Conservation (phyloP, 2,888 invertebrate species). For the Malthinus seriepunctatus region DNA sequence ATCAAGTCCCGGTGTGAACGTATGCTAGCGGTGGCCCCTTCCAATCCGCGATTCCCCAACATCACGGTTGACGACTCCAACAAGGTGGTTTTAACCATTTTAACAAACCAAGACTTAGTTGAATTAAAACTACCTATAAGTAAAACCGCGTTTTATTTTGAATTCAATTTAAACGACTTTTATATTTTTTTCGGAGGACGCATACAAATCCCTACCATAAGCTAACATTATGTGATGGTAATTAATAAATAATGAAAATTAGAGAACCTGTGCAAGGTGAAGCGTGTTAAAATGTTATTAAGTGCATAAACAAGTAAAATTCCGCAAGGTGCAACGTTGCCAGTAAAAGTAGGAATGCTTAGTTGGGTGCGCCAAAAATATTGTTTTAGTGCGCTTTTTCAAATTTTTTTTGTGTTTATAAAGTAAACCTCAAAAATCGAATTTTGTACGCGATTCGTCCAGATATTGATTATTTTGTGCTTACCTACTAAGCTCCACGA, state of each 20-base stretch:
- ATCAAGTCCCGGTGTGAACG: conserved; percentile 20
- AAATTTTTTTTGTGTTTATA: conserved; percentile 11
- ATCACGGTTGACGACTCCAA: conserved; percentile 35
- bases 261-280: conserved; percentile 10
- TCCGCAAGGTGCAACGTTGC: conserved; percentile 31
- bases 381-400: conserved; percentile 16
- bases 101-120: conserved; percentile 40
- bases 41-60: conserved; percentile 27
- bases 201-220: not conserved
- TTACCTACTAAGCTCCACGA: conserved; percentile 7
- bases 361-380: conserved; percentile 26
- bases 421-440: conserved; percentile 33
- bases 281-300: conserved; percentile 13
- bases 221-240: conserved; percentile 1
- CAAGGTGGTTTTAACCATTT: conserved; percentile 30
- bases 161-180: conserved; percentile 2
- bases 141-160: too few species aligned
- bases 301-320: conserved; percentile 30
- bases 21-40: conserved; percentile 21
- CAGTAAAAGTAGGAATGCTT: conserved; percentile 34
- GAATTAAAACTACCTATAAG: conserved; percentile 37
- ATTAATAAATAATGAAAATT: conserved; percentile 5
- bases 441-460: conserved; percentile 9
- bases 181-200: not conserved
- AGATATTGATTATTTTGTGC: conserved; percentile 45